These are phyloP conservation scores for Limnephilus marmoratus DNA, from an alignment of 2,888 invertebrate genomes.

Conservation along the genomic window DNA sequence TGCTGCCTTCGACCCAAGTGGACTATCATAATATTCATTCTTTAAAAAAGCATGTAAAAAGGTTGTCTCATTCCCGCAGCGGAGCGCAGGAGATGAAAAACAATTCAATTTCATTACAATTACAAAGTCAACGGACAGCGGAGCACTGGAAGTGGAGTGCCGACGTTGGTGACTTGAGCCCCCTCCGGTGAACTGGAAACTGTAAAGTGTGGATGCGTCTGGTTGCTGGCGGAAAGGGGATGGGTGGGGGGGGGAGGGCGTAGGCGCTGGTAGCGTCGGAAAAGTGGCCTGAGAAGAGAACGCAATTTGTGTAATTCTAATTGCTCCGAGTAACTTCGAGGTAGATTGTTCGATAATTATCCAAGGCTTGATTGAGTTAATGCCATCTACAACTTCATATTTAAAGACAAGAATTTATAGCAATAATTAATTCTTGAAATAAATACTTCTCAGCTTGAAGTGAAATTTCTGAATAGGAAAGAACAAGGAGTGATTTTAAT, in stretches of 20 bases:
- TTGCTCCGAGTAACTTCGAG: slow-evolving; percentile 18
- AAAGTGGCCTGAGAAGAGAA: slow-evolving; percentile 53
- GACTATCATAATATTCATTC: not conserved
- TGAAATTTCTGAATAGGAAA: too few relatives aligned
- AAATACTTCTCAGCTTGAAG: not conserved
- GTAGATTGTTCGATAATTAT: slow-evolving; percentile 8
- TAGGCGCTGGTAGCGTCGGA: slow-evolving; percentile 36
- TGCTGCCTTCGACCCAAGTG: not conserved
- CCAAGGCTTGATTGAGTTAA: not conserved
- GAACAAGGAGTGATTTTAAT: too few relatives aligned
- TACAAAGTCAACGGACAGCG: slow-evolving; percentile 55
- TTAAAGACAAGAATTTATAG: not conserved
- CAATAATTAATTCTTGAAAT: not conserved
- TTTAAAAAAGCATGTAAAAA: not conserved
- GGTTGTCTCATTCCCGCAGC: not conserved
- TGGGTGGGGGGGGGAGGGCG: slow-evolving; percentile 7
- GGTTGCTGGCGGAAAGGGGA: not conserved
- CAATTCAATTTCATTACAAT: slow-evolving; percentile 59
- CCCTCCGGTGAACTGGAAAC: slow-evolving; percentile 50
- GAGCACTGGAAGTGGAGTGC: slow-evolving; percentile 35
- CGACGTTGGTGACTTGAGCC: slow-evolving; percentile 45
- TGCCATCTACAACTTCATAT: not conserved
- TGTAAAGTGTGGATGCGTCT: slow-evolving; percentile 30
- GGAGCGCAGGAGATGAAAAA: not conserved
- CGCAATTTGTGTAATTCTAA: slow-evolving; percentile 59